A percentile compares a stretch with the other conserved stretches of the same genome.
Conservation (phyloP, 2,797 vertebrate genomes). For the Carcharodon carcharias region DNA sequence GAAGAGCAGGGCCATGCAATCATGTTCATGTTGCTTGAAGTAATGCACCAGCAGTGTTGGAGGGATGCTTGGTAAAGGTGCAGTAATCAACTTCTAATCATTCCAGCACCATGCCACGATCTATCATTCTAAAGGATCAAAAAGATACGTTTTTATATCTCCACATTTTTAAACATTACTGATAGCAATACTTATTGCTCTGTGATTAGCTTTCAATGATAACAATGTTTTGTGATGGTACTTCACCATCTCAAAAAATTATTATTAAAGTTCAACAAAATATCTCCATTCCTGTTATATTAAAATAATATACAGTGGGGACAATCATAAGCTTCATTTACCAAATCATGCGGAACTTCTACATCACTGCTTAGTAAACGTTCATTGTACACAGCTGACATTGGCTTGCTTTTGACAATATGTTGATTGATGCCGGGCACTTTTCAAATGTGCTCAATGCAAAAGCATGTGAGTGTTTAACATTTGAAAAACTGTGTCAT, state of each 20-base stretch:
- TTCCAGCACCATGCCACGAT: not conserved
- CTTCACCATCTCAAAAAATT: not conserved
- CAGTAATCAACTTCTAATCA: not conserved
- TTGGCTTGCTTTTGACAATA: not conserved
- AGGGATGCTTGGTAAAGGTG: not conserved
- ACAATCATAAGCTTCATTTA: not conserved
- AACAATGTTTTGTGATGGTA: not conserved
- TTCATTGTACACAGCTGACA: constrained; percentile 1
- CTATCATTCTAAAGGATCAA: not conserved
- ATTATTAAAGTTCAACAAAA: not conserved
- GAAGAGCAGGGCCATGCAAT: not conserved
- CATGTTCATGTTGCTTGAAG: constrained; percentile 12
- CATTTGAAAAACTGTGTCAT: not conserved
- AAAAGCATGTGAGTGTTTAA: not conserved
- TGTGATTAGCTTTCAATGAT: not conserved
- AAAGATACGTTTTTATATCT: not conserved
- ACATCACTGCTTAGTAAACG: not conserved
- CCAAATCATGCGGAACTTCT: not conserved
- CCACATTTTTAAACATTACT: not conserved
- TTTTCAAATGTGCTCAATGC: not conserved
- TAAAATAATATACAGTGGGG: not conserved
- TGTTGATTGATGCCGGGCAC: not conserved
- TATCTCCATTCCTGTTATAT: not conserved
- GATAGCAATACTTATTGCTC: not conserved
- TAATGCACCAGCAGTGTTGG: not conserved